Evolutionary conservation across 2,888 invertebrate genomes (phyloP).

Genomic region (Dryadula phaetusa): DNA sequence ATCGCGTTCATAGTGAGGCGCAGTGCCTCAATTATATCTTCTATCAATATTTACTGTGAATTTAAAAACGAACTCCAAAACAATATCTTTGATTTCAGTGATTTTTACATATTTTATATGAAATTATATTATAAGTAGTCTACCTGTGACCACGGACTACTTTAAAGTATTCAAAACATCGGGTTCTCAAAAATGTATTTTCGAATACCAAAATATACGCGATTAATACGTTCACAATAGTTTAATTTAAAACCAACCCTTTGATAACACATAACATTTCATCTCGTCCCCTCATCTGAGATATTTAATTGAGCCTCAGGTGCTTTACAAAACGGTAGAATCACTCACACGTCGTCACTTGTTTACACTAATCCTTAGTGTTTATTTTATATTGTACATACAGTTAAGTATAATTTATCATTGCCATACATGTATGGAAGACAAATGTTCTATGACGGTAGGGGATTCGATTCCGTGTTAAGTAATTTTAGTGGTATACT

Average conservation of each 20-base stretch:
- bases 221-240: too few species aligned
- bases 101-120: too few species aligned
- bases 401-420: not conserved
- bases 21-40: too few species aligned
- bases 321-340: constrained; percentile 52
- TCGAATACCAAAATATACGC: too few species aligned
- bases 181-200: too few species aligned
- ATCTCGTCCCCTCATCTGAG: not conserved
- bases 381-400: not conserved
- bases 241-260: not conserved
- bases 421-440: not conserved
- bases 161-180: too few species aligned
- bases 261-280: not conserved
- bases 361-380: constrained; percentile 30
- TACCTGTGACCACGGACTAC: too few species aligned
- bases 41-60: too few species aligned
- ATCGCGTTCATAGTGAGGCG: too few species aligned
- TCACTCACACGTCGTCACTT: constrained; percentile 40
- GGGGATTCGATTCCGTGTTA: not conserved
- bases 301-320: constrained; percentile 72
- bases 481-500: not conserved
- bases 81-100: too few species aligned
- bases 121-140: too few species aligned
- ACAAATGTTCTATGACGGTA: not conserved
- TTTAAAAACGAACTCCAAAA: too few species aligned